Percentiles rank a stretch among this genome's conserved stretches.
Evolutionary conservation across 2,113 vertebrate genomes (phyloP).

Genomic region (Albula glossodonta): DNA sequence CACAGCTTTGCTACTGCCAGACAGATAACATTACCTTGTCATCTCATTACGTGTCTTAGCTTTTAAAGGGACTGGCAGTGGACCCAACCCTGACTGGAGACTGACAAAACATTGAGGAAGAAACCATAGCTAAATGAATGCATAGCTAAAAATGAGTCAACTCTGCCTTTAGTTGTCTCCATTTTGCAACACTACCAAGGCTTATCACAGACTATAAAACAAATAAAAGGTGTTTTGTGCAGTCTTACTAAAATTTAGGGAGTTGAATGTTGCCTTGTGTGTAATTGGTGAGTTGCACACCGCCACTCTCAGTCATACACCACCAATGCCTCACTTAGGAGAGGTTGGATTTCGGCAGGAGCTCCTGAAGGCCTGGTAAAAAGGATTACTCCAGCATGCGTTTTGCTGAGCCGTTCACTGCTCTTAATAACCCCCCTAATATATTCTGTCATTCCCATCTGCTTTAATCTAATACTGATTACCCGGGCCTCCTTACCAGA

Average conservation of each 20-base stretch:
- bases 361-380: slow-evolving; percentile 19
- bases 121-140: no score
- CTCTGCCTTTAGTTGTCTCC: no score
- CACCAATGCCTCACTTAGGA: slow-evolving; percentile 8
- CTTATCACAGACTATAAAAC: background rate
- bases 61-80: no score
- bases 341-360: slow-evolving; percentile 8
- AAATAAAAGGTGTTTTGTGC: background rate
- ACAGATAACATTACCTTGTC: no score
- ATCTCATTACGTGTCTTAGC: no score
- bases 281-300: background rate
- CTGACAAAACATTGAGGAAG: no score
- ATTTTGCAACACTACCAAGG: no score
- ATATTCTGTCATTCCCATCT: slow-evolving; percentile 37
- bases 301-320: background rate
- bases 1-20: no score
- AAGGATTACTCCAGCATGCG: slow-evolving; percentile 31
- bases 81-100: no score
- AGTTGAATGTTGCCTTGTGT: background rate
- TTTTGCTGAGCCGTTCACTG: background rate
- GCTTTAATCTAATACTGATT: slow-evolving; percentile 53
- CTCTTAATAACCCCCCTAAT: slow-evolving; percentile 25
- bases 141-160: no score
- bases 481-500: slow-evolving; percentile 37
- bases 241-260: background rate